Conservation (phyloP, 2,888 invertebrate species). For the Schizaphis graminum region DNA sequence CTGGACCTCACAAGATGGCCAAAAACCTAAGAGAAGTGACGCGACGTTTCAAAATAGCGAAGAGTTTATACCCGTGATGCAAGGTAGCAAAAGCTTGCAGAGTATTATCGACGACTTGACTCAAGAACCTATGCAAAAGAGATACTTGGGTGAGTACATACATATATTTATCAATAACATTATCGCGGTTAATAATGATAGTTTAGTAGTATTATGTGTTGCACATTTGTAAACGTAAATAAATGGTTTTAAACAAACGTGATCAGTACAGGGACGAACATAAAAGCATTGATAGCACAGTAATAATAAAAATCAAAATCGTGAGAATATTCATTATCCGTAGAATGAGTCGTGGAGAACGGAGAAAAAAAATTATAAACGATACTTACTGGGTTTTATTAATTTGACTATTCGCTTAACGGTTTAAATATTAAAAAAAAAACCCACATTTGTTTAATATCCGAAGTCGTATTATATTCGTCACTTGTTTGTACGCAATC, state of each 20-base stretch:
- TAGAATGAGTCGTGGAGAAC: background rate
- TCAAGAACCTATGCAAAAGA: constrained; percentile 46
- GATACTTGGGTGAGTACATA: constrained; percentile 52
- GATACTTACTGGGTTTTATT: background rate
- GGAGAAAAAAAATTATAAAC: background rate
- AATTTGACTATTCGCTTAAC: background rate
- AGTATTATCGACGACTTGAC: constrained; percentile 55
- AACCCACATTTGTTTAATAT: background rate
- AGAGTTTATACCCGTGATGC: constrained; percentile 63
- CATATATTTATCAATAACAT: background rate
- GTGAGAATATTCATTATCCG: background rate
- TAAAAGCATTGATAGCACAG: background rate
- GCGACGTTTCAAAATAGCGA: constrained; percentile 12
- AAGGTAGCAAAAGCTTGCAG: constrained; percentile 54
- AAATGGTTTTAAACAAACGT: background rate
- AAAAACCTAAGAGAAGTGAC: constrained; percentile 30
- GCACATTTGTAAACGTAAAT: background rate
- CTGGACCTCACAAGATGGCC: background rate
- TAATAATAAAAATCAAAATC: background rate
- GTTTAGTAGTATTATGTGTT: background rate
- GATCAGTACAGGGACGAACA: background rate
- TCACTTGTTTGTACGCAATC: background rate
- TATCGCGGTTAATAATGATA: too few relatives aligned
- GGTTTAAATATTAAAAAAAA: background rate
- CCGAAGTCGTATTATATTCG: background rate